Conservation (phyloP, 2,888 invertebrate species). For the Nemurella pictetii region DNA sequence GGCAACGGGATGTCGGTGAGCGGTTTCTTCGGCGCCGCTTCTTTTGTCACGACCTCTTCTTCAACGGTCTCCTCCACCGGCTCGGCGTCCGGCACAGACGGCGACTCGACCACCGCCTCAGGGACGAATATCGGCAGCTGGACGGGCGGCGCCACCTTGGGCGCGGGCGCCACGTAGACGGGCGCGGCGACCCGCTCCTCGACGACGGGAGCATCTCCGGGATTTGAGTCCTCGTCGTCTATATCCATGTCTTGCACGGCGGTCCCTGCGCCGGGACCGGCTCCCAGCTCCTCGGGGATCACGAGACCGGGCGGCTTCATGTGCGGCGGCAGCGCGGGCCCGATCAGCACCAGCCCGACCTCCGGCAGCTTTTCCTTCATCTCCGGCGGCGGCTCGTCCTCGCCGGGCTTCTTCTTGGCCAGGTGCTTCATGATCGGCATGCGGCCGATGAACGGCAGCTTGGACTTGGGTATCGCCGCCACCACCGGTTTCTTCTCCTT, state of each 20-base stretch:
- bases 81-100: slow-evolving; percentile 36
- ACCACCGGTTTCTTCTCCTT: slow-evolving; percentile 48
- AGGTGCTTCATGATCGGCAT: slow-evolving; percentile 73
- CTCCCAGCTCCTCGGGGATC: slow-evolving; percentile 16
- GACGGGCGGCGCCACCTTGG: not conserved
- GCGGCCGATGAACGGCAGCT: slow-evolving; percentile 82
- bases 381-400: slow-evolving; percentile 49
- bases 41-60: slow-evolving; percentile 44
- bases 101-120: slow-evolving; percentile 30
- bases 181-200: slow-evolving; percentile 5
- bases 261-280: slow-evolving; percentile 9
- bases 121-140: slow-evolving; percentile 25
- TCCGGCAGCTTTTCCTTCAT: slow-evolving; percentile 34
- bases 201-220: slow-evolving; percentile 5
- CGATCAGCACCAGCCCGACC: slow-evolving; percentile 9
- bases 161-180: not conserved
- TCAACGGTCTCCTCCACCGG: slow-evolving; percentile 49
- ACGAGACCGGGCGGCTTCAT: slow-evolving; percentile 12
- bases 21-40: slow-evolving; percentile 36
- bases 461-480: slow-evolving; percentile 58
- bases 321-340: not conserved
- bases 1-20: slow-evolving; percentile 57
- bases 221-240: slow-evolving; percentile 44
- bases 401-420: slow-evolving; percentile 55
- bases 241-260: slow-evolving; percentile 47